Base-by-base conservation (phyloP, 1,140 invertebrate genomes). In the Stenopsyche tienmushanensis region DNA sequence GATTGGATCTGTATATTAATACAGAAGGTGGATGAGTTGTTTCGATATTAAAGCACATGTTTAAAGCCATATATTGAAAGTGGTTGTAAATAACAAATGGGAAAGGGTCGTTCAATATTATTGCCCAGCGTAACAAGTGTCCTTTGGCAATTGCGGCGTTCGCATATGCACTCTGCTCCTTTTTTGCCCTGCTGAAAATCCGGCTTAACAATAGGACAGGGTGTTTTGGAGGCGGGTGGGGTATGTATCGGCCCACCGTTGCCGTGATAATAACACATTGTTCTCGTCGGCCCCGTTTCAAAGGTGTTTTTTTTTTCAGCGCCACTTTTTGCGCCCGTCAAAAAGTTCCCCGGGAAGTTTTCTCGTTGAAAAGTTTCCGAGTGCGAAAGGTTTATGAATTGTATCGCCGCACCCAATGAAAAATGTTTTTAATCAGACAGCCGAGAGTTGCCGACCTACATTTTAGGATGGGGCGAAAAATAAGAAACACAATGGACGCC, bases 331-430 rank as follows among this genome's bases (percentile, higher is more conserved):
- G 68, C 54, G 63, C 64, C 63, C 58, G 58, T 69, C 67, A 65
- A 60, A 60, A 65, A 69, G 63, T 69, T 69, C 53, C 45, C 24
- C 44, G 25, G 45, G 50, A 70, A 70, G 62, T 70, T 70, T 70
- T 70, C 69, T 70, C 69, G 65, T 70, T 67, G 69, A 42, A 62
- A 70, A 66, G 60, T 70, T 69, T 55, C 50, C 25, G 18, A 65
- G 44, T 53, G 64, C 65, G 59, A 64, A 65, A 58, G 68, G 67
- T 65, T 70, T 70, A 70, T 66, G 68, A 66, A 70, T 70, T 70
- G 68, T 70, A 65, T 70, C 62, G 42, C 42, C 54, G 59, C 54
- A 24, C 45, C 60, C 26, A 62, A 66, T 66, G 65, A 62, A 66
- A 65, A 65, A 65, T 53, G 64, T 49, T 52, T 59, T 52, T 59